phyloP scores from a whole-genome alignment of 2,888 invertebrate genomes.

The Dicranocentrus wangi region DNA sequence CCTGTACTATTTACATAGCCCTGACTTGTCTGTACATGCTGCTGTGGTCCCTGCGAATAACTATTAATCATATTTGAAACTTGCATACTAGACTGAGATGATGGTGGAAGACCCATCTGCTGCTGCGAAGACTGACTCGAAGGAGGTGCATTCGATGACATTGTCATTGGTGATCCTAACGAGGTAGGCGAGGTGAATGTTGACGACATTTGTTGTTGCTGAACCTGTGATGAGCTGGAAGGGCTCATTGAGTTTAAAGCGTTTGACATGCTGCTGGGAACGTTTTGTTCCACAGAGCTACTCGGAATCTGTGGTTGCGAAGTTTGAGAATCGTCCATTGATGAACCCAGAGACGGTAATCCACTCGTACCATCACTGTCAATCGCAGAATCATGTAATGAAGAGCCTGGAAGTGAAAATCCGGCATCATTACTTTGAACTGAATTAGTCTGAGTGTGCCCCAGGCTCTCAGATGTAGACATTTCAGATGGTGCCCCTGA shows the following conservation, averaged over 20 bases:
- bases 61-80: slow-evolving; percentile 61
- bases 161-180: slow-evolving; percentile 52
- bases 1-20: slow-evolving; percentile 53
- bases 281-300: slow-evolving; percentile 74
- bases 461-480: slow-evolving; percentile 56
- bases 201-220: slow-evolving; percentile 67
- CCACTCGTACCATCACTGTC: slow-evolving; percentile 58
- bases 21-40: slow-evolving; percentile 57
- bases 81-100: slow-evolving; percentile 55
- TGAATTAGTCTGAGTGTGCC: slow-evolving; percentile 52
- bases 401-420: slow-evolving; percentile 55
- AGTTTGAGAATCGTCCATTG: slow-evolving; percentile 64
- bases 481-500: slow-evolving; percentile 61
- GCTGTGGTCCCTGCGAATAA: slow-evolving; percentile 49
- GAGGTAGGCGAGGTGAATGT: slow-evolving; percentile 53
- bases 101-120: slow-evolving; percentile 61
- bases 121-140: slow-evolving; percentile 52
- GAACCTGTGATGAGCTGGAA: slow-evolving; percentile 67
- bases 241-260: slow-evolving; percentile 73
- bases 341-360: slow-evolving; percentile 68
- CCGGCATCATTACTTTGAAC: slow-evolving; percentile 61
- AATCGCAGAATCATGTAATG: slow-evolving; percentile 60
- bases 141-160: slow-evolving; percentile 45
- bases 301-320: slow-evolving; percentile 74
- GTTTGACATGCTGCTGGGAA: slow-evolving; percentile 74